A percentile compares a stretch with the other conserved stretches of the same genome.
Evolutionary conservation across 2,113 vertebrate genomes (phyloP).

Genomic region (Rhinoptilus africanus): DNA sequence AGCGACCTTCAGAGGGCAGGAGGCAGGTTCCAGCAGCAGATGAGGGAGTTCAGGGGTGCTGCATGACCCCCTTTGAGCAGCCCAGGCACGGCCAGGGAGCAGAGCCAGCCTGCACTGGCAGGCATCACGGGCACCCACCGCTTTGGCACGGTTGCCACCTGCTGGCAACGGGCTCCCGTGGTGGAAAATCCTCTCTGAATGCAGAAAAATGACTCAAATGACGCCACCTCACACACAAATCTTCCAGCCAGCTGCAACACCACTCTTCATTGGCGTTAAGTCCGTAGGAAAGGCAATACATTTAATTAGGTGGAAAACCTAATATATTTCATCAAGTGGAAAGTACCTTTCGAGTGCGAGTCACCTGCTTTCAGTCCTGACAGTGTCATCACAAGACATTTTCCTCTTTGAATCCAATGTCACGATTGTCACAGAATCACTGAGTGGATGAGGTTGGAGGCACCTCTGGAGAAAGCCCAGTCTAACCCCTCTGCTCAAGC

Average conservation of each 20-base stretch:
- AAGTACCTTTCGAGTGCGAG: not conserved
- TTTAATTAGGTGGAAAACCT: not conserved
- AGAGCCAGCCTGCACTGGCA: not conserved
- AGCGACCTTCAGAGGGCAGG: fast-evolving
- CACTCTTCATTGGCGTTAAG: fast-evolving
- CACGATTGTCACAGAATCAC: not conserved
- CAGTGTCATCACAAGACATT: not conserved
- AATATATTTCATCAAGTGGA: not conserved
- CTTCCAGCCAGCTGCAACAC: not conserved
- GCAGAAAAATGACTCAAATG: not conserved
- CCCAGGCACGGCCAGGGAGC: not conserved
- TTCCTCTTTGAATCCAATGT: not conserved
- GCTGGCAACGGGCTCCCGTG: not conserved
- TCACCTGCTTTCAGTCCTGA: not conserved
- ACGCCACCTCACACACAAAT: not conserved
- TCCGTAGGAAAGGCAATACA: not conserved
- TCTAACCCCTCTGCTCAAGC: not conserved
- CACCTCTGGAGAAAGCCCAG: not conserved
- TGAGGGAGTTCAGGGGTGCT: not conserved
- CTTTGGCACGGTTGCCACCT: conserved; percentile 16
- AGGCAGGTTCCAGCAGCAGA: not conserved
- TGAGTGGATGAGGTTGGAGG: not conserved
- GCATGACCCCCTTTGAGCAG: not conserved
- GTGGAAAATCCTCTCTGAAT: not conserved
- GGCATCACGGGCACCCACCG: not conserved